Evolutionary conservation across 2,797 vertebrate genomes (phyloP), one percentile per base, ranked within the genome.

Genomic region (Buceros bicornis): DNA sequence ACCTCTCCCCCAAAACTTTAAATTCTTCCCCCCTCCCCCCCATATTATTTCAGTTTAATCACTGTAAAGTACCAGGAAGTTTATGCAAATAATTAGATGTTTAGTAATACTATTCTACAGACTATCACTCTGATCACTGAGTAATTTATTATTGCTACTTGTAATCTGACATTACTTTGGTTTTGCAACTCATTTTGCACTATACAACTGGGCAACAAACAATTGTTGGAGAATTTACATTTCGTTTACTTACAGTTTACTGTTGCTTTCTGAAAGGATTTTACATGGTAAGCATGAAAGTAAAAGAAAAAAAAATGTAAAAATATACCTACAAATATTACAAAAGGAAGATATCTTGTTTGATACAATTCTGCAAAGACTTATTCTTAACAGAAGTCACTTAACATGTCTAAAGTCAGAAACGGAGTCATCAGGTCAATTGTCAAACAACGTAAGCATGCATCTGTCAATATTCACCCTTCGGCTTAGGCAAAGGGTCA

Each of bases 231-330:
- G 35, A 91, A 89, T 74, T 87, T 90, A 35, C 82, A 95, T 66
- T 43, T 84, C 19, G 89, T 97, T 97, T 98, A 98, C 97, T 98
- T 98, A 98, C 95, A 97, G 96, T 97, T 98, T 94, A 96, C 21
- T 93, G 96, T 40, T 95, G 96, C 90, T 97, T 98, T 97, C 97
- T 96, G 97, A 97, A 98, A 97, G 90, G 95, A 96, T 97, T 97
- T 97, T 96, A 97, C 97, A 97, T 90, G 95, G 97, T 82, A 97
- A 95, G 96, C 96, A 97, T 98, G 97, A 97, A 98, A 98, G 82
- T 69, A 94, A 96, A 95, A 96, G 90, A 90, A 97, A 97, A 90
- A 94, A 70, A 69, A 71, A 92, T 40, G 82, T 93, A 91, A 97
- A 91, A 96, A 94, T 83, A 93, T 76, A 79, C 86, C 95, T 95